Evolutionary conservation across 2,113 vertebrate genomes (phyloP).

Genomic region (Dasyprocta punctata): DNA sequence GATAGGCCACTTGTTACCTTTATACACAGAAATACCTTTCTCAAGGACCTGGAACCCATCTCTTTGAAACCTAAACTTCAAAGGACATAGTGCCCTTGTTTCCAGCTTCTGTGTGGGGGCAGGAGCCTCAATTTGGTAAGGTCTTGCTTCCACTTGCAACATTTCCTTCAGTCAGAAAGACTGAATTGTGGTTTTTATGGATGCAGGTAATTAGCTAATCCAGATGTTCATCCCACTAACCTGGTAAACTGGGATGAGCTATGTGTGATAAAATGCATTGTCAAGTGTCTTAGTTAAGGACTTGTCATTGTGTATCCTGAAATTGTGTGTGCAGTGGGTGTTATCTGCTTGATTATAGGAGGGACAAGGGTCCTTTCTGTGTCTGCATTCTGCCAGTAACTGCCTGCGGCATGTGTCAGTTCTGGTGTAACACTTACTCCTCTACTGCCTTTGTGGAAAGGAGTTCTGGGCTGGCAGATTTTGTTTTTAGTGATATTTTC

Average conservation of each 20-base stretch:
- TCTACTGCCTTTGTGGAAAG: not conserved
- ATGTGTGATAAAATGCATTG: not conserved
- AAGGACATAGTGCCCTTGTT: not conserved
- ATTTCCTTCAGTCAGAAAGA: not conserved
- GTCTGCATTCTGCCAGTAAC: not conserved
- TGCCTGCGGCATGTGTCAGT: not conserved
- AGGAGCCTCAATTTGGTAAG: not conserved
- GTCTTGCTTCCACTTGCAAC: not conserved
- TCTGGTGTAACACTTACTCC: not conserved
- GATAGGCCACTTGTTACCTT: not conserved
- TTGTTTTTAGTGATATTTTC: constrained; percentile 9
- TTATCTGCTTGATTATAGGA: not conserved
- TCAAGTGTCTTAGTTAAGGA: not conserved
- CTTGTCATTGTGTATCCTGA: not conserved
- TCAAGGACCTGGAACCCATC: not conserved
- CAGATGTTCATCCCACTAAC: not conserved
- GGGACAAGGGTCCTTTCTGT: not conserved
- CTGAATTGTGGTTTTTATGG: not conserved
- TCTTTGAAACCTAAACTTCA: not conserved
- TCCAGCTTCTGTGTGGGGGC: not conserved
- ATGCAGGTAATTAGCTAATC: not conserved
- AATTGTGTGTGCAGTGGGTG: not conserved
- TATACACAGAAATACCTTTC: not conserved
- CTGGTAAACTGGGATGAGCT: not conserved
- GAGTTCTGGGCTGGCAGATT: constrained; percentile 38